Conservation (phyloP, 2,888 invertebrate species). For the Vesta saturnalis region DNA sequence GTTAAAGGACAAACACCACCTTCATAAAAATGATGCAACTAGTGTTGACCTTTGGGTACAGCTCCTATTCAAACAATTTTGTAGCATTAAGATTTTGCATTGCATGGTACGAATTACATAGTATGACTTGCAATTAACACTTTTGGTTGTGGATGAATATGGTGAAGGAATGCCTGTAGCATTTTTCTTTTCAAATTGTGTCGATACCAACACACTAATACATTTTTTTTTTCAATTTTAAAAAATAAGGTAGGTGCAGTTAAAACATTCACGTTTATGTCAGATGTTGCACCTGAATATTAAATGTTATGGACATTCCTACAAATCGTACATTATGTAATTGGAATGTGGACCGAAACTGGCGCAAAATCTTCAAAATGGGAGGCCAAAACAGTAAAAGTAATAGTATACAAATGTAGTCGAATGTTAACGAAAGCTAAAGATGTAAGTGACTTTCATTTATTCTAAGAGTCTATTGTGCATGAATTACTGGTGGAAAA, state of each 20-base stretch:
- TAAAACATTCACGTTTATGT: too few relatives aligned
- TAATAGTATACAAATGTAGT: background rate
- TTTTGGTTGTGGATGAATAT: too few relatives aligned
- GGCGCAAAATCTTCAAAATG: conserved; percentile 29
- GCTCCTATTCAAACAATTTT: too few relatives aligned
- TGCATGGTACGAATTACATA: background rate
- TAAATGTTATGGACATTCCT: background rate
- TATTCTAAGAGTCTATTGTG: background rate
- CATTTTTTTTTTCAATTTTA: background rate
- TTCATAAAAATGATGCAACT: background rate
- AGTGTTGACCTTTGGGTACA: background rate
- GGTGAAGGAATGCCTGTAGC: background rate
- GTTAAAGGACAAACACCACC: background rate
- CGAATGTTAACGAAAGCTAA: background rate
- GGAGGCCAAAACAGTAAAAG: background rate
- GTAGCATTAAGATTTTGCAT: background rate
- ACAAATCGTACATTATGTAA: conserved; percentile 34
- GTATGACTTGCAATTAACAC: background rate
- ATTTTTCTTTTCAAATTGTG: background rate
- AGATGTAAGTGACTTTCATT: background rate
- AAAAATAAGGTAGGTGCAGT: too few relatives aligned
- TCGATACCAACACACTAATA: too few relatives aligned
- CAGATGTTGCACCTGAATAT: background rate
- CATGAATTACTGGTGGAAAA: background rate
- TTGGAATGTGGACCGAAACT: conserved; percentile 34